Evolutionary conservation across 2,797 vertebrate species (phyloP).

Genomic region (Thamnophis elegans): DNA sequence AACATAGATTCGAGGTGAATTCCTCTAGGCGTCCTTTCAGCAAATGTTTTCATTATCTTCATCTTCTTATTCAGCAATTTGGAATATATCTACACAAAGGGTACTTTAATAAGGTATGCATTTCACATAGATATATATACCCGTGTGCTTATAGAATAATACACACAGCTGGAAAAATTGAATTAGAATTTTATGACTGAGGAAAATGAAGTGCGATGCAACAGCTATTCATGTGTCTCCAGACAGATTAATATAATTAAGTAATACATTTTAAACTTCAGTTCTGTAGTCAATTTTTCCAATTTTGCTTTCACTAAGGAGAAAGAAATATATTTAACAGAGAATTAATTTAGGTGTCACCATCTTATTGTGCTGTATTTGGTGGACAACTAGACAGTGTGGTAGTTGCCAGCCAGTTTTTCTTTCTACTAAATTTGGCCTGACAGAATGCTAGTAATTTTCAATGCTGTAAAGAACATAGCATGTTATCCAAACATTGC

Average conservation of each 20-base stretch:
- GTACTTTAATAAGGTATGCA: background rate
- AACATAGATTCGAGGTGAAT: conserved; percentile 24
- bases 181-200: background rate
- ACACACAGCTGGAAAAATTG: background rate
- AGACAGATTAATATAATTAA: conserved; percentile 1
- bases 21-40: conserved; percentile 24
- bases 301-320: rapidly evolving
- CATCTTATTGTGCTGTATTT: background rate
- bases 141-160: background rate
- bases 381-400: conserved; percentile 16
- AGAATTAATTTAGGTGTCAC: background rate
- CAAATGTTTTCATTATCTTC: conserved; percentile 21
- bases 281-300: background rate
- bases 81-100: conserved; percentile 3
- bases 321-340: background rate
- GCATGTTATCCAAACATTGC: background rate
- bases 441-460: background rate
- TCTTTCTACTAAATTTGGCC: conserved; percentile 8
- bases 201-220: background rate
- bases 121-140: background rate
- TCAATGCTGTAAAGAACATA: background rate
- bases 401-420: background rate
- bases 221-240: background rate
- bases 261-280: background rate
- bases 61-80: background rate